Base-by-base conservation (phyloP, 2,888 invertebrate genomes). In the Drosophila multiciliata region DNA sequence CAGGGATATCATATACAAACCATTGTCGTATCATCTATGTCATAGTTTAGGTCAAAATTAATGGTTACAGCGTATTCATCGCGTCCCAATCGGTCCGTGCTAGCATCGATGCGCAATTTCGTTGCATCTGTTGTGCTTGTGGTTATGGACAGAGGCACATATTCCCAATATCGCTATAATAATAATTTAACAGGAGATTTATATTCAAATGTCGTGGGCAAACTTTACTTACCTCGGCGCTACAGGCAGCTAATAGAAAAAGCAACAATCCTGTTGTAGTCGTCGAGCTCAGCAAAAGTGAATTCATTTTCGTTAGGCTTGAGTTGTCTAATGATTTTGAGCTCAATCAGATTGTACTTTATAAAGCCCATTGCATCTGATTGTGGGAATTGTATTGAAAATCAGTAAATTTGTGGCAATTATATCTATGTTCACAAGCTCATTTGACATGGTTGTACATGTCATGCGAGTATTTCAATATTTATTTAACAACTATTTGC, bases 81-180 rank as follows among this genome's bases (percentile, higher is more conserved):
- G 1, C 80, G 73, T 7, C 49, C 52, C 1, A 63, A 12, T 1
- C 78, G 73, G 3, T 66, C 64, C 3, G 64, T 54, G 3, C 26
- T 12, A 0, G 33, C 3, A 0, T 23, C 42, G 0, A 83, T 2
- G 1, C 12, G 20, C 0, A 80, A 1, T 23, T 66, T 48, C 1
- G 12, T 17, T 4, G 42, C 54, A 45, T 80, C 81, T 40, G 83
- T 57, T 8, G 48, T 40, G 17, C 8, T 1, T 5, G 0, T 4
- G 9, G 40, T 40, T 11, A 80, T 0, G 1, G 69, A 73, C 17
- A 67, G 8, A 0, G 69, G 68, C 12, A 73, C 83, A 8, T 62
- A 71, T 0, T 57, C 57, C 71, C 72, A 70, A 6, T 53, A 15
- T 23, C 70, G 70, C 70, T 70, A 5, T 26, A 36, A 23, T 12